These are phyloP conservation scores for Rousettus leschenaultii DNA, from an alignment of 2,113 vertebrate species.

Conservation along the genomic window DNA sequence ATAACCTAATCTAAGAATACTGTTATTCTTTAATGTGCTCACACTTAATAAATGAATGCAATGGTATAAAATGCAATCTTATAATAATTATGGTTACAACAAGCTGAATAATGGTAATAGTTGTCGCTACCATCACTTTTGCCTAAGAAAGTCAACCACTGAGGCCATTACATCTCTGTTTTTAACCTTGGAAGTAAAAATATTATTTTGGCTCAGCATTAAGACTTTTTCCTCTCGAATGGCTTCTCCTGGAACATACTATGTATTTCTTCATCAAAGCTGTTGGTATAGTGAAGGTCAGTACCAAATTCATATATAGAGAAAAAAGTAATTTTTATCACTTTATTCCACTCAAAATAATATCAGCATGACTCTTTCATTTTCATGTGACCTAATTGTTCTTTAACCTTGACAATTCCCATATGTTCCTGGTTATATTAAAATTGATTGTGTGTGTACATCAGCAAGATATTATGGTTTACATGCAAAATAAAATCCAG, in stretches of 20 bases:
- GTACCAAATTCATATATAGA: background rate
- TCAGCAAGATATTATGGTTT: constrained; percentile 17
- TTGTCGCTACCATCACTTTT: background rate
- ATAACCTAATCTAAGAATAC: background rate
- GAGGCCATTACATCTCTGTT: background rate
- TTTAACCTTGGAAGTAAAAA: constrained; percentile 54
- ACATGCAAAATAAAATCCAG: constrained; percentile 36
- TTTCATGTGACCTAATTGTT: constrained; percentile 31
- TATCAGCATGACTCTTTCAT: background rate
- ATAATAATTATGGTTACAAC: background rate
- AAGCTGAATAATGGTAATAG: background rate
- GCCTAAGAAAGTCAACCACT: background rate
- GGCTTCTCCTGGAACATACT: background rate
- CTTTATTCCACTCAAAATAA: background rate
- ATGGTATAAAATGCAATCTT: background rate
- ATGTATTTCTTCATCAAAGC: background rate
- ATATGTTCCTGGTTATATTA: constrained; percentile 26
- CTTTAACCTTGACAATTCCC: constrained; percentile 26
- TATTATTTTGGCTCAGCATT: background rate
- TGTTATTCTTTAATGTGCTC: constrained; percentile 36
- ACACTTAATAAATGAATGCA: constrained; percentile 14
- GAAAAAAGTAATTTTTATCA: constrained; percentile 16
- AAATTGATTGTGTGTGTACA: background rate
- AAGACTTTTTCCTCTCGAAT: background rate
- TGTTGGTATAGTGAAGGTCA: background rate